Conservation (phyloP, 2,888 invertebrate genomes). For the Trichopria drosophilae region DNA sequence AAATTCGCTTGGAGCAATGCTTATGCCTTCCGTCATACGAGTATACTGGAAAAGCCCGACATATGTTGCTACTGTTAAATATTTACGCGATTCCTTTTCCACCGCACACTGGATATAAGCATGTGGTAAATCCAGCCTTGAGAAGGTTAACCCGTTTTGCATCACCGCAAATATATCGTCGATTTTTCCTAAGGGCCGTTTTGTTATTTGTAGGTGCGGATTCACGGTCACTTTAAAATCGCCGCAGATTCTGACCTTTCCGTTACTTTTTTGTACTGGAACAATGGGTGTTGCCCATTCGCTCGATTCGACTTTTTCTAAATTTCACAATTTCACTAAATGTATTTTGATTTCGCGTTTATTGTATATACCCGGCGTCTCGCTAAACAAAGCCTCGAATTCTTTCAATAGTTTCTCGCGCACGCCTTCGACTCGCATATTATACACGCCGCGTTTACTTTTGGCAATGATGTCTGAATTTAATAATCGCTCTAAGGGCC, state of each 20-base stretch:
- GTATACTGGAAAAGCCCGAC: conserved; percentile 9
- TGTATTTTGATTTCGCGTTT: conserved; percentile 28
- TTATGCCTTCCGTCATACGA: conserved; percentile 8
- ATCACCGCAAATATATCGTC: too few relatives aligned
- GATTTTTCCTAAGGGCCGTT: too few relatives aligned
- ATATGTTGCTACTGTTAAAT: conserved; percentile 11
- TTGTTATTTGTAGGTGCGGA: conserved; percentile 34
- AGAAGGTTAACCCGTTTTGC: too few relatives aligned
- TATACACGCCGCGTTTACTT: conserved; percentile 12
- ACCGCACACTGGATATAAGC: too few relatives aligned
- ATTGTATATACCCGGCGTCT: conserved; percentile 25
- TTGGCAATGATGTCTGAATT: conserved; percentile 15
- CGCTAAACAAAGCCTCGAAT: conserved; percentile 21
- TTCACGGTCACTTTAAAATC: conserved; percentile 42
- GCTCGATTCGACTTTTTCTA: conserved; percentile 36
- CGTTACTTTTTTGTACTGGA: conserved; percentile 40
- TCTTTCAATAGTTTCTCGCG: conserved; percentile 4
- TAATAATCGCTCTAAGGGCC: conserved; percentile 26
- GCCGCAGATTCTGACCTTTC: conserved; percentile 36
- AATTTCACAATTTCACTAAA: conserved; percentile 32
- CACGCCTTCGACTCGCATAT: conserved; percentile 7
- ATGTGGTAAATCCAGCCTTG: too few relatives aligned
- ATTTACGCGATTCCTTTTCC: conserved; percentile 2
- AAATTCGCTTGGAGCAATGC: too few relatives aligned
- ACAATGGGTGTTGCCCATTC: conserved; percentile 50